Evolutionary conservation across 2,797 vertebrate species (phyloP).

Genomic region (Acanthiza pusilla): DNA sequence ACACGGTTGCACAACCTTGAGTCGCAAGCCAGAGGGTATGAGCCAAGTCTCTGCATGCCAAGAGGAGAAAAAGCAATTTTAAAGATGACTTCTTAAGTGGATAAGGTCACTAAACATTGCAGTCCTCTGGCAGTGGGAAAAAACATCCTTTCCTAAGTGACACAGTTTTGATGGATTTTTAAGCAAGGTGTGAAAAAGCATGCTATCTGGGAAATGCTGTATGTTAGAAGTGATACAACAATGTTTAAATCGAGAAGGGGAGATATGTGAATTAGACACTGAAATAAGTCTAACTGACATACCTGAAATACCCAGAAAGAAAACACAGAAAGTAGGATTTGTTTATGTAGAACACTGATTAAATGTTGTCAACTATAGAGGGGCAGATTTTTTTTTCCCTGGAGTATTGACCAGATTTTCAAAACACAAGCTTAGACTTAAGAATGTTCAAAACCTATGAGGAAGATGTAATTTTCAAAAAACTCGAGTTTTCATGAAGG

Average conservation of each 20-base stretch:
- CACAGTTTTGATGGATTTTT: not conserved
- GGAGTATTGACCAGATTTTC: not conserved
- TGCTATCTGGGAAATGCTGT: not conserved
- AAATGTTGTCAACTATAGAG: not conserved
- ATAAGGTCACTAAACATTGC: not conserved
- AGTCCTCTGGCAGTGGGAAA: not conserved
- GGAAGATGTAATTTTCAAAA: not conserved
- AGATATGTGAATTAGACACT: not conserved
- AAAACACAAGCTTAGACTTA: not conserved
- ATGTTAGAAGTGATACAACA: not conserved
- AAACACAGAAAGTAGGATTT: not conserved
- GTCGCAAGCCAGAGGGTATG: not conserved
- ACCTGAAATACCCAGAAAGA: not conserved
- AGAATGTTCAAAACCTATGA: not conserved
- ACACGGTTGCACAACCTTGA: not conserved
- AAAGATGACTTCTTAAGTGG: not conserved
- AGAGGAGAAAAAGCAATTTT: not conserved
- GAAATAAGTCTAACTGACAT: not conserved
- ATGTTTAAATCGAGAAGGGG: not conserved
- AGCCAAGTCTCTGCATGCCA: not conserved
- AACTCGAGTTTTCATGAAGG: not conserved
- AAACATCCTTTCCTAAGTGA: not conserved
- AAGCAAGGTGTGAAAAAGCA: not conserved
- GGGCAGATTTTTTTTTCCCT: not conserved
- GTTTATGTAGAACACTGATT: not conserved